Evolutionary conservation across 2,888 invertebrate species (phyloP), one percentile per base, ranked within the genome.

Genomic region (Yponomeuta plumbellus): DNA sequence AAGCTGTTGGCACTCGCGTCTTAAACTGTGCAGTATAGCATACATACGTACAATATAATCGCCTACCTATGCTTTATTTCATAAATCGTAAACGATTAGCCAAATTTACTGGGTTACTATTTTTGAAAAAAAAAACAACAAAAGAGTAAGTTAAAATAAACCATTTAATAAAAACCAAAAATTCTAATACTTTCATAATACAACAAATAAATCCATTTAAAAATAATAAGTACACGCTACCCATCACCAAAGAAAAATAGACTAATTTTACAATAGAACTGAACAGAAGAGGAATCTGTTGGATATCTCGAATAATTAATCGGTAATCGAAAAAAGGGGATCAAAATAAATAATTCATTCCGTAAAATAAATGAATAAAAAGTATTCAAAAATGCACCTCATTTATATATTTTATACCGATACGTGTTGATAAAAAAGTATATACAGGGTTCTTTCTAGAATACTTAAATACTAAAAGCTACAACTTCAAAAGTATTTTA

Each of bases 141-240:
- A 81, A 77, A 80, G 73, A 74, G 74, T 78, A 72, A 75, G 44
- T 4, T 72, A 78, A 74, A 75, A 79, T 80, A 88, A 88, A 13
- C 85, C 83, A 75, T 88, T 89, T 90, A 88, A 85, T 88, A 81
- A 85, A 84, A 88, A 86, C 78, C 80, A 84, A 87, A 86, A 83
- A 52, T 17, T 75, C 71, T 73, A 73, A 80, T 76, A 76, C 80
- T 65, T 61, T 26, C 21, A 52, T 23, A 61, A 61, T 44, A 63
- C 76, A 83, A 84, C 79, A 80, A 83, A 74, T 82, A 68, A 72
- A 76, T 77, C 77, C 72, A 74, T 75, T 73, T 73, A 79, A 80
- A 70, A 72, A 67, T 63, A 78, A 79, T 84, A 84, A 83, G 81
- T 84, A 84, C 78, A 58, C 3, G 59, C 39, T 39, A 64, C 66